Evolutionary conservation across 2,888 invertebrate species (phyloP), one percentile per base, ranked within the genome.

Genomic region (Smittia aterrima): DNA sequence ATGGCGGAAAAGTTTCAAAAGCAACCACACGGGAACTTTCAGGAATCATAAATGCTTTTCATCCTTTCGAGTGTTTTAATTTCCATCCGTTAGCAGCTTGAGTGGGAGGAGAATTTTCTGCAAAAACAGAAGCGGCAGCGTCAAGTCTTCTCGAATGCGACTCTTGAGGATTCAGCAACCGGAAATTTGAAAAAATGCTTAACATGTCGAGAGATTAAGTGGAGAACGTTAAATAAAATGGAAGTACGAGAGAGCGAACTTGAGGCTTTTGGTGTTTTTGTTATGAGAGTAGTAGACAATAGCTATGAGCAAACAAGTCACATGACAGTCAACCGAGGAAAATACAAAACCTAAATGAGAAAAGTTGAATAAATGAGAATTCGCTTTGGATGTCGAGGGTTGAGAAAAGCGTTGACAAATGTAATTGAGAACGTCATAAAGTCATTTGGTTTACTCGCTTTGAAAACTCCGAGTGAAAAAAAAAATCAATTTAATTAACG

Each of bases 141-240:
- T 47, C 16, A 47, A 11, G 58, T 18, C 4, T 58, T 58, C 58
- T 58, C n/a, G 7, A 58, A 7, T 58, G 58, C 58, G 58, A 58
- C 13, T 22, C 22, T 58, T 58, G 25, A 58, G 22, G 13, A 22
- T 6, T 13, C 11, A 20, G 24, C 22, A 64, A 20, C 64, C 25
- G 64, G 64, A 64, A 64, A 27, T 64, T 27, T 25, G 27, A 64
- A 64, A 64, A 64, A 27, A 27, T 64, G 27, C 20, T 64, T 27
- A 16, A 13, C 25, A 27, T 27, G 27, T 64, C 25, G 25, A 27
- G 27, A 20, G 64, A 64, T 64, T 64, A 64, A 64, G 16, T 47
- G 9, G 16, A 47, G 16, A 47, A n/a, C n/a, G n/a, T n/a, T n/a
- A 32, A 47, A n/a, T 11, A 47, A 32, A 9, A 32, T 32, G 9